phyloP scores from a whole-genome alignment of 1,140 invertebrate genomes.

The Leptinotarsa lineolata region DNA sequence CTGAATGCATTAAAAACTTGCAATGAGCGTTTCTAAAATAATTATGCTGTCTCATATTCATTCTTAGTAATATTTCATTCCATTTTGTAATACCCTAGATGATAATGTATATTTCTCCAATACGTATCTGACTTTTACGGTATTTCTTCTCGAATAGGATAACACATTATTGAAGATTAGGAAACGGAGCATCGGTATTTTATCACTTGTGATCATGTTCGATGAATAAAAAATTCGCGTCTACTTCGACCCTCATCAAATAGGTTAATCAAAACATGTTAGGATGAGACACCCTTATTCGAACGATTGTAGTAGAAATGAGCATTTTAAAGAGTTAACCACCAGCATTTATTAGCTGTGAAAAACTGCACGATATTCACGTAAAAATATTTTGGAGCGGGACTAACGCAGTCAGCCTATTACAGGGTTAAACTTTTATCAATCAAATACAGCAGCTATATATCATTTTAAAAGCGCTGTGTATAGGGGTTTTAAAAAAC shows the following conservation, averaged over 20 bases:
- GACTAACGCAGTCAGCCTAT: not conserved
- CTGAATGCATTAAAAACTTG: too few species aligned
- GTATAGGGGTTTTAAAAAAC: conserved; percentile 22
- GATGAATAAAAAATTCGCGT: not conserved
- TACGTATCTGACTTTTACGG: too few species aligned
- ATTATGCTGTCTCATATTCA: too few species aligned
- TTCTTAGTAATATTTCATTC: too few species aligned
- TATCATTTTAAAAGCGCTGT: conserved; percentile 27
- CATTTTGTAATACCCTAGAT: too few species aligned
- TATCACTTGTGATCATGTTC: too few species aligned
- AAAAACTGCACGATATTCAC: conserved; percentile 20
- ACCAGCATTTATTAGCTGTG: conserved; percentile 5
- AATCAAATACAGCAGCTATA: conserved; percentile 27
- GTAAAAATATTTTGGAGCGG: conserved; percentile 20
- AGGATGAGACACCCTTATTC: not conserved
- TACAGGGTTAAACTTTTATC: conserved; percentile 29
- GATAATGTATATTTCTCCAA: too few species aligned
- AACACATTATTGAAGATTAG: too few species aligned
- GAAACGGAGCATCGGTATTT: too few species aligned
- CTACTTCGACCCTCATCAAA: not conserved
- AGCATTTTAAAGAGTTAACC: conserved; percentile 1
- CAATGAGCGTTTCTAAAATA: too few species aligned
- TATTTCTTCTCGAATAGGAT: too few species aligned
- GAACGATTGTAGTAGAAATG: conserved; percentile 4
- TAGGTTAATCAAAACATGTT: not conserved